Evolutionary conservation across 2,113 vertebrate species (phyloP).

Genomic region (Triplophysa siluroides): DNA sequence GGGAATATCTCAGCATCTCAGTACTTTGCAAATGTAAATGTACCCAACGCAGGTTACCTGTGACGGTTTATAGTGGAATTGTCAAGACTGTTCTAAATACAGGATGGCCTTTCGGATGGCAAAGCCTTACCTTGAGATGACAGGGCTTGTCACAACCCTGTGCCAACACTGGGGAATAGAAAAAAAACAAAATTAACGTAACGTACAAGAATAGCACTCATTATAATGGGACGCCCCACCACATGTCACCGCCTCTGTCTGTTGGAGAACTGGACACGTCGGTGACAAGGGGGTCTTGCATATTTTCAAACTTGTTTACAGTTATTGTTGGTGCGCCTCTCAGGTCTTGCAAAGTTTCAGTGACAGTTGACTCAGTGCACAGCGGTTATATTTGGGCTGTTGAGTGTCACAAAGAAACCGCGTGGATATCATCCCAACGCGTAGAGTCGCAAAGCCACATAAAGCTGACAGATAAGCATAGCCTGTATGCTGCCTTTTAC

Average conservation of each 20-base stretch:
- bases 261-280: not conserved
- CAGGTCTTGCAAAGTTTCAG: not conserved
- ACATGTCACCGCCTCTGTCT: slow-evolving; percentile 30
- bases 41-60: not conserved
- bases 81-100: slow-evolving; percentile 21
- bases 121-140: slow-evolving; percentile 28
- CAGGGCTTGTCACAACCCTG: slow-evolving; percentile 35
- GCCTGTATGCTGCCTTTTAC: slow-evolving; percentile 8
- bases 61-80: slow-evolving; percentile 9
- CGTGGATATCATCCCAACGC: slow-evolving; percentile 20
- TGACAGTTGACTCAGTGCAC: slow-evolving; percentile 32
- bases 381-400: slow-evolving; percentile 36
- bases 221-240: slow-evolving; percentile 38
- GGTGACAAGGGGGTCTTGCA: slow-evolving; percentile 9
- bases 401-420: slow-evolving; percentile 33
- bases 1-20: not conserved
- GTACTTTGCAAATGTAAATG: slow-evolving; percentile 12
- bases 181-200: slow-evolving; percentile 11
- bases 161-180: slow-evolving; percentile 16
- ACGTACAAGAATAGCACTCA: slow-evolving; percentile 43
- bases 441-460: slow-evolving; percentile 22
- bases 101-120: slow-evolving; percentile 2
- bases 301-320: slow-evolving; percentile 42
- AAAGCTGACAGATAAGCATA: slow-evolving; percentile 3
- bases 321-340: slow-evolving; percentile 29